Percentiles rank a stretch among this genome's conserved stretches.
phyloP scores from a whole-genome alignment of 2,888 invertebrate genomes.

The Spilosoma lubricipeda region DNA sequence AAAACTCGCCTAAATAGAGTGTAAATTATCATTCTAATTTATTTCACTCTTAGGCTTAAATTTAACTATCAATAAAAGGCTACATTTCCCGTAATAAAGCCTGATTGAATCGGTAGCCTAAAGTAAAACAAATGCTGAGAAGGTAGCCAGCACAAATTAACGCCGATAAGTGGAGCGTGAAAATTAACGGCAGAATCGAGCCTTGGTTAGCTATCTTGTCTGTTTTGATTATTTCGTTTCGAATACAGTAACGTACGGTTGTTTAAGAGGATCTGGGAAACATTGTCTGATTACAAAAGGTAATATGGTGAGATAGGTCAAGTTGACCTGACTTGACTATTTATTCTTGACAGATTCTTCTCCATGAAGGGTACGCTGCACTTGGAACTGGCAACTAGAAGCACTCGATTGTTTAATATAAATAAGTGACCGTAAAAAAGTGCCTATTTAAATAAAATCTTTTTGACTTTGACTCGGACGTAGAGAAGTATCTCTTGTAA shows the following conservation, averaged over 20 bases:
- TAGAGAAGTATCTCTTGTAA: background rate
- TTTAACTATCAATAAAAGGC: constrained; percentile 16
- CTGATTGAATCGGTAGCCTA: constrained; percentile 15
- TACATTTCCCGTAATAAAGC: constrained; percentile 23
- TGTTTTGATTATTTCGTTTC: constrained; percentile 28
- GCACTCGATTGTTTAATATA: no score
- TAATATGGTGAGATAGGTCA: no score
- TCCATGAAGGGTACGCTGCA: no score
- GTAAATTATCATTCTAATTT: background rate
- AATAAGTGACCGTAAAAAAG: no score
- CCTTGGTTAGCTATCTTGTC: constrained; percentile 16
- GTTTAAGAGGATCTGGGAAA: constrained; percentile 9
- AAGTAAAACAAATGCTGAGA: constrained; percentile 31
- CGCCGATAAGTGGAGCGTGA: constrained; percentile 30
- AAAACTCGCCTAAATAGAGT: background rate
- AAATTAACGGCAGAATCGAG: constrained; percentile 40
- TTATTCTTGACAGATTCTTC: no score
- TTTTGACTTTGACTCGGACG: no score
- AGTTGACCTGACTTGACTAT: no score
- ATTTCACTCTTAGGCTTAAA: background rate
- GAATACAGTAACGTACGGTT: background rate
- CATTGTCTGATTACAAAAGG: no score
- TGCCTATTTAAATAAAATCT: no score
- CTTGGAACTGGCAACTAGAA: no score
- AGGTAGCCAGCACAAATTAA: constrained; percentile 31